Base-by-base conservation (phyloP, 2,888 invertebrate genomes). In the Phlogophora meticulosa region DNA sequence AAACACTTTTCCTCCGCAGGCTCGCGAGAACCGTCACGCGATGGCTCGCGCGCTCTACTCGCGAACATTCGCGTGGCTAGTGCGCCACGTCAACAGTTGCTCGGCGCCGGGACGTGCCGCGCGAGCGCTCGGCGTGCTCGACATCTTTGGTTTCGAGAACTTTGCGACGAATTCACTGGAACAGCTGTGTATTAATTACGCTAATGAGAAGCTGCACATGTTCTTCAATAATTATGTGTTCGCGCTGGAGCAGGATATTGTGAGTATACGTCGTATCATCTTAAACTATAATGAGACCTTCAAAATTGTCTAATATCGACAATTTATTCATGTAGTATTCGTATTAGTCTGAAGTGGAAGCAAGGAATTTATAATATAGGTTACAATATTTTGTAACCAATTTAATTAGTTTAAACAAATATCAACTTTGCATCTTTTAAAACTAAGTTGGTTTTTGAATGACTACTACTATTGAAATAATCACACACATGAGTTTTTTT, bases 221-320 rank as follows among this genome's bases (percentile, higher is more conserved):
- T 99, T 99, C 96, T 99, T 99, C 94, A 99, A 99, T 94, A 98
- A 99, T 89, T 99, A 99, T 88, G 99, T 99, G 32, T 99, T 99
- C 88, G 98, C 98, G 1, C 90, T 99, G 78, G 99, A 99, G 91
- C 99, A 98, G 92, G 98, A 98, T 94, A 97, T 98, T 88, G 98
- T 98, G 93, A 97, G 98, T 97, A 81, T 53, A 7, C n/a, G n/a
- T 40, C 7, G 11, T 24, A 15, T 10, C 28, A 28, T 28, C 28
- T 5, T 28, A 28, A 28, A 28, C 28, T 28, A 28, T 28, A 28
- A 28, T 4, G 5, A 28, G 28, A 2, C 4, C 4, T 28, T 28
- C n/a, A n/a, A n/a, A n/a, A n/a, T n/a, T n/a, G n/a, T n/a, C n/a
- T n/a, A n/a, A n/a, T n/a, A n/a, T n/a, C n/a, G n/a, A n/a, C n/a